Conservation (phyloP, 2,113 vertebrate species). For the Solenodon paradoxus region DNA sequence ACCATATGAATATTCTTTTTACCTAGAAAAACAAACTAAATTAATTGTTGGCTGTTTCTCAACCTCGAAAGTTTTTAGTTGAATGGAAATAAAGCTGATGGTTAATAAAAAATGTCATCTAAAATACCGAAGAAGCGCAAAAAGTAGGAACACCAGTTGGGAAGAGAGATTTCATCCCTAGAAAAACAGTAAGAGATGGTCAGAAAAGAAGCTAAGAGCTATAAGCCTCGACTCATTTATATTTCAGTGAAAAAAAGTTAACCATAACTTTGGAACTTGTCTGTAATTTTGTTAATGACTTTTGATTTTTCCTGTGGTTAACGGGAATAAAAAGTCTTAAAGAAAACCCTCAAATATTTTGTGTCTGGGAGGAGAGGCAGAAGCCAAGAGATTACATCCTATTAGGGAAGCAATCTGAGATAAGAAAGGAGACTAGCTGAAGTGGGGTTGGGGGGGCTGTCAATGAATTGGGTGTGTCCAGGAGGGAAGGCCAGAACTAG, state of each 20-base stretch:
- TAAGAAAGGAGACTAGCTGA: background rate
- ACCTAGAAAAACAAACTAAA: background rate
- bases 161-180: background rate
- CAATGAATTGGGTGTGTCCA: background rate
- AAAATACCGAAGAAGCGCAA: background rate
- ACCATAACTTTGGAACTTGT: background rate
- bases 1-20: background rate
- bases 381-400: background rate
- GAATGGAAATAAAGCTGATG: background rate
- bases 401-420: background rate
- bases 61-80: background rate
- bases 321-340: background rate
- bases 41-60: background rate
- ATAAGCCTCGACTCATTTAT: background rate
- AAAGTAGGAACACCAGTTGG: background rate
- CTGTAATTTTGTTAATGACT: background rate
- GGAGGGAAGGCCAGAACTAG: background rate
- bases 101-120: background rate
- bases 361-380: background rate
- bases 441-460: background rate
- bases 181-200: background rate
- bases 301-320: background rate
- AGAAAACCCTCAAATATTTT: background rate
- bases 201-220: background rate
- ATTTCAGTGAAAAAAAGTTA: background rate